Conservation (phyloP, 2,888 invertebrate species). For the Synanthedon vespiformis region DNA sequence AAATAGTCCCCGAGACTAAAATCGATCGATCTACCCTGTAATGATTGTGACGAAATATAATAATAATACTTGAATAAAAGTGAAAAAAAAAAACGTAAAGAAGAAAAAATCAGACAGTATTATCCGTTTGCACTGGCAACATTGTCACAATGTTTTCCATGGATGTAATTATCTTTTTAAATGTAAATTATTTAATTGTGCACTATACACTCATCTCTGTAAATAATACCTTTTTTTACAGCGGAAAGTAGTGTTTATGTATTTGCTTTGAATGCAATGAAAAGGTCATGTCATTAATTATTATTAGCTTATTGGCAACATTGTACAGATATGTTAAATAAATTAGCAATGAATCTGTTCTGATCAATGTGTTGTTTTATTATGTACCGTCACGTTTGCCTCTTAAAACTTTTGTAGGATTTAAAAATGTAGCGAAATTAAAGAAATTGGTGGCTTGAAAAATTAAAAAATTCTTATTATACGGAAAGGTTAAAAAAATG, state of each 20-base stretch:
- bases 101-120: slow-evolving; percentile 31
- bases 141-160: slow-evolving; percentile 25
- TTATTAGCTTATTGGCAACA: slow-evolving; percentile 38
- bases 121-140: slow-evolving; percentile 24
- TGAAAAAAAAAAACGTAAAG: slow-evolving; percentile 26
- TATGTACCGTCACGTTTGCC: not conserved
- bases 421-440: too few relatives aligned
- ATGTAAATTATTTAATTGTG: not conserved
- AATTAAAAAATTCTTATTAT: too few relatives aligned
- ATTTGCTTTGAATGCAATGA: slow-evolving; percentile 11
- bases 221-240: slow-evolving; percentile 38
- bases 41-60: slow-evolving; percentile 26
- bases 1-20: slow-evolving; percentile 12
- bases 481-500: too few relatives aligned
- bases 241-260: slow-evolving; percentile 37
- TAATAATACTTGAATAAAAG: slow-evolving; percentile 25
- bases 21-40: slow-evolving; percentile 29
- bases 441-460: too few relatives aligned
- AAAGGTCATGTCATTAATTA: slow-evolving; percentile 3
- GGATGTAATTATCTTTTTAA: slow-evolving; percentile 8
- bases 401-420: too few relatives aligned
- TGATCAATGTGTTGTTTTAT: slow-evolving; percentile 9
- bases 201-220: slow-evolving; percentile 44
- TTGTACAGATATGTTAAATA: slow-evolving; percentile 55
- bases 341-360: slow-evolving; percentile 56